Percentiles rank a stretch among this genome's conserved stretches.
Conservation (phyloP, 2,888 invertebrate genomes). For the Catocala fraxini region DNA sequence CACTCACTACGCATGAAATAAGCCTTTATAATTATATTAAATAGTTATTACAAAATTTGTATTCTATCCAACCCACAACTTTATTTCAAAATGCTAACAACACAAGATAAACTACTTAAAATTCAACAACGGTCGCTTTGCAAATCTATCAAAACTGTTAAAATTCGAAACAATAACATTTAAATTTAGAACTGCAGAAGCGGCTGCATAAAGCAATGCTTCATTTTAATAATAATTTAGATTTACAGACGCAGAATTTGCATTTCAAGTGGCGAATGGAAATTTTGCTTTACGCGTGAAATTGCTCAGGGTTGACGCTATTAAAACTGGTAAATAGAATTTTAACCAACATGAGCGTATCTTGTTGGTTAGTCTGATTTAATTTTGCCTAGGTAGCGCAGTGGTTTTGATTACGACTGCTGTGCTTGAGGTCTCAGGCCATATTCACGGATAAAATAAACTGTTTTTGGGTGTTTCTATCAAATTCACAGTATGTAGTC, state of each 20-base stretch:
- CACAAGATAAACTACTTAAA: background rate
- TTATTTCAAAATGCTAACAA: background rate
- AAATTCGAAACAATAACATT: conserved; percentile 5
- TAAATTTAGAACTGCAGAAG: conserved; percentile 23
- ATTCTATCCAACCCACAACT: background rate
- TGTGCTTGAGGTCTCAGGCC: too few species aligned
- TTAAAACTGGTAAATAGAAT: too few species aligned
- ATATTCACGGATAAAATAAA: too few species aligned
- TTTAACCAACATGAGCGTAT: too few species aligned
- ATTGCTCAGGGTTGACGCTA: conserved; percentile 1
- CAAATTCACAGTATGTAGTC: too few species aligned
- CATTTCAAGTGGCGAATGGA: conserved; percentile 38
- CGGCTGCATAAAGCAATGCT: conserved; percentile 28
- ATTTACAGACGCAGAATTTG: conserved; percentile 37
- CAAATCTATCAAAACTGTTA: conserved; percentile 3
- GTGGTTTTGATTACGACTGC: too few species aligned
- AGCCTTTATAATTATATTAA: too few species aligned
- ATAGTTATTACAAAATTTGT: too few species aligned
- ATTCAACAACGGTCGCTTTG: conserved; percentile 1
- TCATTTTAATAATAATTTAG: conserved; percentile 49
- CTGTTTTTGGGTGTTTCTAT: too few species aligned
- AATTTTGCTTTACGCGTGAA: conserved; percentile 29
- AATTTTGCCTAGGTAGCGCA: too few species aligned
- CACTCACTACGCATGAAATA: too few species aligned
- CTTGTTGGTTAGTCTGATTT: too few species aligned